A percentile compares a stretch with the other conserved stretches of the same genome.
phyloP scores from a whole-genome alignment of 2,797 vertebrate species.

The Hippocampus kuda region DNA sequence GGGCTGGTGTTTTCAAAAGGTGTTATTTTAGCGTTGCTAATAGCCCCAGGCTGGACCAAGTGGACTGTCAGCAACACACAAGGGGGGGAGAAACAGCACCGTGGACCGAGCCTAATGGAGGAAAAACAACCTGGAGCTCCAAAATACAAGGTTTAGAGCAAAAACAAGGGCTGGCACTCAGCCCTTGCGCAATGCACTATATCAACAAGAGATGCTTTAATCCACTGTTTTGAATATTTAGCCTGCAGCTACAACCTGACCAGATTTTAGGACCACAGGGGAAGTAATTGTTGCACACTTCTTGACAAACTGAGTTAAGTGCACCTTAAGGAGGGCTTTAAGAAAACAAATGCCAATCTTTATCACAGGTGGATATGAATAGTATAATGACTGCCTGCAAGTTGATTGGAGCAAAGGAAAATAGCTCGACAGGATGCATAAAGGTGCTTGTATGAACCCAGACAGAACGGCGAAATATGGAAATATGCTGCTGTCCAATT shows the following conservation, averaged over 20 bases:
- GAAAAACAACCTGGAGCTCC: conserved; percentile 57
- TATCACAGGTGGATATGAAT: conserved; percentile 99
- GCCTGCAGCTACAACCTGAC: conserved; percentile 79
- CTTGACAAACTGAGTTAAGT: conserved; percentile 99
- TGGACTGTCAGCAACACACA: conserved; percentile 53
- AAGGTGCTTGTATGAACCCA: conserved; percentile 91
- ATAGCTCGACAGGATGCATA: conserved; percentile 99
- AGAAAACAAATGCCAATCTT: conserved; percentile 99
- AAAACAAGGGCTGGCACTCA: conserved; percentile 52
- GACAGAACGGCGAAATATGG: conserved; percentile 80
- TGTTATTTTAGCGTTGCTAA: conserved; percentile 53
- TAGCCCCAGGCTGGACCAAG: conserved; percentile 47
- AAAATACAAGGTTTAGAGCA: conserved; percentile 59
- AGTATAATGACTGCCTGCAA: conserved; percentile 89
- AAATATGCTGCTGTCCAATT: conserved; percentile 91
- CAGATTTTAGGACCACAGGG: conserved; percentile 83
- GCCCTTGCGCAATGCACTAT: conserved; percentile 49
- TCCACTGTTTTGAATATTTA: conserved; percentile 68
- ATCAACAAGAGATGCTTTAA: conserved; percentile 59
- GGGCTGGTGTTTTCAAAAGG: conserved; percentile 54
- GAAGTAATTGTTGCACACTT: conserved; percentile 99
- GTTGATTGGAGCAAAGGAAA: conserved; percentile 94
- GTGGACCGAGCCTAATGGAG: conserved; percentile 61
- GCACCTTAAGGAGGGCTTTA: conserved; percentile 99
- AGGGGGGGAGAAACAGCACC: conserved; percentile 53